Percentiles rank a stretch among this genome's conserved stretches.
These are phyloP conservation scores for Melanostoma scalare DNA, from an alignment of 2,888 invertebrate genomes.

Conservation along the genomic window DNA sequence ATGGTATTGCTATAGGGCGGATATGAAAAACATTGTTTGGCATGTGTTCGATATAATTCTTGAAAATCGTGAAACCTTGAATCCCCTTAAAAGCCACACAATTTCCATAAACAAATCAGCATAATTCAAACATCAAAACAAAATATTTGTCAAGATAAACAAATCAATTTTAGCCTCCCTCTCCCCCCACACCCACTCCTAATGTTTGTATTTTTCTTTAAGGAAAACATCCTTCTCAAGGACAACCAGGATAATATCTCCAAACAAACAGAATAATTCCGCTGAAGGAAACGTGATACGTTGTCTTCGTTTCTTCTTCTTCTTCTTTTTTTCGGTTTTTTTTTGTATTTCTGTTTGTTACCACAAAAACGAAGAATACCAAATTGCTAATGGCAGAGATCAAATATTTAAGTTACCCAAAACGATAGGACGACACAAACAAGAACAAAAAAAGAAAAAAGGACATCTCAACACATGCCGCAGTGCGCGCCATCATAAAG, in stretches of 20 bases:
- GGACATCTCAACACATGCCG: conserved; percentile 53
- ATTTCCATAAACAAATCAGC: conserved; percentile 35
- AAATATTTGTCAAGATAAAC: conserved; percentile 49
- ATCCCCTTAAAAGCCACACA: background rate
- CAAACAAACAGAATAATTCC: conserved; percentile 53
- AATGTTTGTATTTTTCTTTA: background rate
- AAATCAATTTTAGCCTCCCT: conserved; percentile 40
- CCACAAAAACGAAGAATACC: conserved; percentile 35
- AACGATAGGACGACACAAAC: conserved; percentile 24
- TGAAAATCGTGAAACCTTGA: background rate
- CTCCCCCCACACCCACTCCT: background rate
- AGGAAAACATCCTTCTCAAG: conserved; percentile 32
- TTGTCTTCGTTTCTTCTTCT: conserved; percentile 5
- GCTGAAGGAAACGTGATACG: conserved; percentile 41
- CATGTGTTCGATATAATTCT: too few relatives aligned
- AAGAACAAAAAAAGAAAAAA: conserved; percentile 13
- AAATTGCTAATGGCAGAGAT: conserved; percentile 41
- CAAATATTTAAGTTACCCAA: conserved; percentile 47
- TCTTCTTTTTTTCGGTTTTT: background rate
- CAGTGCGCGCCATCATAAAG: conserved; percentile 10
- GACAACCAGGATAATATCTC: conserved; percentile 25
- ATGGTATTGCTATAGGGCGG: too few relatives aligned
- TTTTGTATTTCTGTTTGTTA: conserved; percentile 2
- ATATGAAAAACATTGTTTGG: too few relatives aligned
- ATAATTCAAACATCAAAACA: conserved; percentile 50